A percentile compares a stretch with the other conserved stretches of the same genome.
These are phyloP conservation scores for Ctenicera cuprea DNA, from an alignment of 2,888 invertebrate species.

Conservation along the genomic window DNA sequence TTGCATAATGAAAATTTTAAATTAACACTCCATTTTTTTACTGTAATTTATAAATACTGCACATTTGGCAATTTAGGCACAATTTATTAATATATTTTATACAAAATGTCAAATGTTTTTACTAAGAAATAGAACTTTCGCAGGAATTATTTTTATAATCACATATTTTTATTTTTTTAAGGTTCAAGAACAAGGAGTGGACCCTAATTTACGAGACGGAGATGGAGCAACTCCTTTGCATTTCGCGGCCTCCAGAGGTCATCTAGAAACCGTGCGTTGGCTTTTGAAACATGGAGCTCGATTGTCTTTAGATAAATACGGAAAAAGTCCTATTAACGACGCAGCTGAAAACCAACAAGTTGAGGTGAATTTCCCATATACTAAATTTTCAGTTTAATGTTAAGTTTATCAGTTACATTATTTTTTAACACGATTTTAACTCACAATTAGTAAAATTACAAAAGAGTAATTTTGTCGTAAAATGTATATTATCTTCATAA, in stretches of 20 bases:
- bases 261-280: constrained; percentile 88
- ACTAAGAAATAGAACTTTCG: neutral
- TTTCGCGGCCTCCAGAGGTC: constrained; percentile 91
- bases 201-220: constrained; percentile 89
- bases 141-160: neutral
- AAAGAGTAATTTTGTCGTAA: neutral
- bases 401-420: neutral
- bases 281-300: constrained; percentile 88
- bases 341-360: constrained; percentile 94
- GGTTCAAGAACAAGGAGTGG: constrained; percentile 89
- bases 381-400: too few species aligned
- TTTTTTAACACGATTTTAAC: neutral
- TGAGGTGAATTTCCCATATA: constrained; percentile 78
- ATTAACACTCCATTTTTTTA: too few species aligned
- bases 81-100: too few species aligned
- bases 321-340: constrained; percentile 93
- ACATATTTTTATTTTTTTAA: constrained; percentile 62
- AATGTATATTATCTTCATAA: neutral
- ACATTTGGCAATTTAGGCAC: too few species aligned
- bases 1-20: too few species aligned
- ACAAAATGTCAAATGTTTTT: too few species aligned
- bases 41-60: too few species aligned
- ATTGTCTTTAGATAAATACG: constrained; percentile 88
- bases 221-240: constrained; percentile 93
- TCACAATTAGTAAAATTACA: neutral